phyloP scores from a whole-genome alignment of 2,888 invertebrate species.

The Sinhomidia bicolor region DNA sequence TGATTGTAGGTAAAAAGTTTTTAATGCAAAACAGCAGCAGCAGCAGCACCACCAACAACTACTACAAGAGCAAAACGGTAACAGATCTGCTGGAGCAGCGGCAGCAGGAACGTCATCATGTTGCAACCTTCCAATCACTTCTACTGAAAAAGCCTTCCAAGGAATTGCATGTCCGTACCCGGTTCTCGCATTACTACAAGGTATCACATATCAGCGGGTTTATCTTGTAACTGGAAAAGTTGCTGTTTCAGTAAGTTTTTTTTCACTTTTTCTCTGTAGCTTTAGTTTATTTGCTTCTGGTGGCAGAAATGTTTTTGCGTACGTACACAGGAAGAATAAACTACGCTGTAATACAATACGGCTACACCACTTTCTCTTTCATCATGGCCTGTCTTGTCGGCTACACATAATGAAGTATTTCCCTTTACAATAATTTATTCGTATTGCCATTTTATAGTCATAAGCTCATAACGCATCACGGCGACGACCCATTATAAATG shows the following conservation, averaged over 20 bases:
- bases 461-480: not conserved
- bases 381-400: not conserved
- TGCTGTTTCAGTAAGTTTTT: conserved; percentile 10
- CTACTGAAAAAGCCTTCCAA: not conserved
- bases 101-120: no score
- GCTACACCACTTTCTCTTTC: not conserved
- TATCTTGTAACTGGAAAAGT: not conserved
- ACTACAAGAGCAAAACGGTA: not conserved
- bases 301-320: not conserved
- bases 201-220: not conserved
- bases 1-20: not conserved
- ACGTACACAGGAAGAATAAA: not conserved
- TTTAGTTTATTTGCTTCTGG: not conserved
- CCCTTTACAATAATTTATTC: not conserved
- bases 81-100: conserved; percentile 2
- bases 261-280: not conserved
- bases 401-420: not conserved
- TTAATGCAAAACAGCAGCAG: not conserved
- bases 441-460: not conserved
- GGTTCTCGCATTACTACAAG: not conserved
- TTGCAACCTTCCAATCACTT: not conserved
- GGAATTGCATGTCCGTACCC: not conserved
- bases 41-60: no score
- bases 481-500: not conserved
- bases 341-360: not conserved